Conservation (phyloP, 2,888 invertebrate genomes). For the Fissipunctia ypsillon region DNA sequence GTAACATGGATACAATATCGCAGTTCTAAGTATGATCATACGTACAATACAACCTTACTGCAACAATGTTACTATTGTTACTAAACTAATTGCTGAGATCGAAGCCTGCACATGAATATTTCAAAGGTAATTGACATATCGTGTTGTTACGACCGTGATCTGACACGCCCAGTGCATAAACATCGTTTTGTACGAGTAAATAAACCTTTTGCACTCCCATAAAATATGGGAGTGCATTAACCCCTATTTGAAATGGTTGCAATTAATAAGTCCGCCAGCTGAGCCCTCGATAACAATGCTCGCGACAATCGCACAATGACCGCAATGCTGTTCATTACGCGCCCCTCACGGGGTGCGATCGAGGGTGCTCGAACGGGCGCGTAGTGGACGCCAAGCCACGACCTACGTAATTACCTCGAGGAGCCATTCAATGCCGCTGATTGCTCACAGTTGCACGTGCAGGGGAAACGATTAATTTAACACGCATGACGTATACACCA, state of each 20-base stretch:
- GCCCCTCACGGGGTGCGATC: conserved; percentile 5
- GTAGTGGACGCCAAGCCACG: conserved; percentile 14
- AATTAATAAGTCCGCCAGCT: conserved; percentile 33
- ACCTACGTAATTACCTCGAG: conserved; percentile 38
- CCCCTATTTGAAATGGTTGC: conserved; percentile 23
- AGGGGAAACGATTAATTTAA: conserved; percentile 30
- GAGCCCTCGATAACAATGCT: conserved; percentile 15
- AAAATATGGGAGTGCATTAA: conserved; percentile 22
- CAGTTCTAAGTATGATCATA: not conserved
- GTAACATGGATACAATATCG: not conserved
- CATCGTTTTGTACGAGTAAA: conserved; percentile 3
- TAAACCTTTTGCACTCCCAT: conserved; percentile 4
- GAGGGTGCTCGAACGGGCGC: conserved; percentile 22
- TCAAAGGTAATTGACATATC: conserved; percentile 35
- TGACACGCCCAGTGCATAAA: conserved; percentile 25
- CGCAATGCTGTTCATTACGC: conserved; percentile 36
- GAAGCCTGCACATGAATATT: conserved; percentile 28
- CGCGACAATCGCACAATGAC: conserved; percentile 40
- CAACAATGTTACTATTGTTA: conserved; percentile 15
- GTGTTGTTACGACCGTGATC: conserved; percentile 29
- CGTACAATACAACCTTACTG: not conserved
- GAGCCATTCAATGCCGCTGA: conserved; percentile 46
- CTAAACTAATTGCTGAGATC: not conserved
- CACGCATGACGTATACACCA: conserved; percentile 2
- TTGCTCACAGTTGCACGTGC: conserved; percentile 40